phyloP scores from a whole-genome alignment of 2,888 invertebrate species.

The Euspilapteryx auroguttella region DNA sequence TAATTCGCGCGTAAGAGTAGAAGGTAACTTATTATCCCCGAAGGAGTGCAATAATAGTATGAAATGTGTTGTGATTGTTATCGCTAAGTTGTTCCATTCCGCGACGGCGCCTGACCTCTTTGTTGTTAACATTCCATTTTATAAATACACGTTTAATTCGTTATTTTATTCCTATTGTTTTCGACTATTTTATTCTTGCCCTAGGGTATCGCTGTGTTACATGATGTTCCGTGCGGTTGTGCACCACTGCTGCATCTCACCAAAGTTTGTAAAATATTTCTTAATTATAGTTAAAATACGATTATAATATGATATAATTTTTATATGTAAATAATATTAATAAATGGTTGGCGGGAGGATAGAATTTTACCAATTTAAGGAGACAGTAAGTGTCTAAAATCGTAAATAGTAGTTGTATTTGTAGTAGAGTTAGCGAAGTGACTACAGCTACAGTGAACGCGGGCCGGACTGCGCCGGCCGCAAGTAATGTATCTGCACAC shows the following conservation, averaged over 20 bases:
- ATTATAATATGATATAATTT: conserved; percentile 45
- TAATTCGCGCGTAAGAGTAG: conserved; percentile 28
- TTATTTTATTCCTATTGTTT: conserved; percentile 6
- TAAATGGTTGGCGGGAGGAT: conserved; percentile 18
- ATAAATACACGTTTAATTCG: conserved; percentile 17
- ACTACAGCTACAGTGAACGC: conserved; percentile 33
- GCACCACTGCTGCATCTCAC: conserved; percentile 53
- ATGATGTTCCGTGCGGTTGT: no score
- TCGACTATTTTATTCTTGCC: conserved; percentile 10
- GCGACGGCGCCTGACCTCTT: conserved; percentile 1
- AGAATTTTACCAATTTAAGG: conserved; percentile 35
- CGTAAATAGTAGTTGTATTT: conserved; percentile 56
- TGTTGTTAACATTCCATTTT: conserved; percentile 40
- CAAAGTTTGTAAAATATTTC: conserved; percentile 61
- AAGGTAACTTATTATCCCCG: conserved; percentile 42
- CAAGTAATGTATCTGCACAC: conserved; percentile 56
- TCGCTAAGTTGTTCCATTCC: conserved; percentile 21
- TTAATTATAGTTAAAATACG: conserved; percentile 49
- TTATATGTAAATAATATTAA: conserved; percentile 23
- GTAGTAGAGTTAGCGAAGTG: conserved; percentile 53
- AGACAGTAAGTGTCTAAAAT: conserved; percentile 52
- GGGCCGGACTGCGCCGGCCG: conserved; percentile 15
- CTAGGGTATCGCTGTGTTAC: conserved; percentile 7
- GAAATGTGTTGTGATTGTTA: conserved; percentile 57
- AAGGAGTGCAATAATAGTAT: conserved; percentile 56